These are phyloP conservation scores for Dinomys branickii DNA, from an alignment of 2,113 vertebrate species.

Conservation along the genomic window DNA sequence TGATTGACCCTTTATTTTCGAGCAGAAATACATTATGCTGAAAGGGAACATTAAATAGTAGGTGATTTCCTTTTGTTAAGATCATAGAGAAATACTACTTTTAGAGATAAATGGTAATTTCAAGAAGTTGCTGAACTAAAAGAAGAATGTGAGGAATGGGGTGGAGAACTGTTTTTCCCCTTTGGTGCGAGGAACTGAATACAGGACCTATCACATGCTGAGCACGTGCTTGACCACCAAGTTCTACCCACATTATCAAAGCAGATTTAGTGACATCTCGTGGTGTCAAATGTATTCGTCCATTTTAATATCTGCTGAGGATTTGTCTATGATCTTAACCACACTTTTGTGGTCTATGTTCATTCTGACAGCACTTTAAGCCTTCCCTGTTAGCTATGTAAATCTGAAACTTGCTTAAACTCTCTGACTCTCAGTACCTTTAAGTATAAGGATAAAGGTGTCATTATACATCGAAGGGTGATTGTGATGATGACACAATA, in stretches of 20 bases:
- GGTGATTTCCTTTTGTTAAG: slow-evolving; percentile 34
- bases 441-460: too few relatives aligned
- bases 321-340: neutral
- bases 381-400: neutral
- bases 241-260: neutral
- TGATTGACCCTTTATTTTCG: slow-evolving; percentile 71
- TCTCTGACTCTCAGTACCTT: neutral
- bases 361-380: neutral
- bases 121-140: neutral
- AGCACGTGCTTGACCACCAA: rapidly evolving
- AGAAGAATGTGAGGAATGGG: neutral
- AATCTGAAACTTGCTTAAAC: neutral
- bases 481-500: neutral
- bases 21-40: slow-evolving; percentile 57
- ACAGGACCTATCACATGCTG: neutral
- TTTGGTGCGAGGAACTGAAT: neutral
- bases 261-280: neutral
- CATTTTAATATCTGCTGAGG: neutral
- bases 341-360: neutral
- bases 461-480: neutral
- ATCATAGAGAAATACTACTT: neutral
- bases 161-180: neutral
- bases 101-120: neutral
- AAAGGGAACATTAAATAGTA: slow-evolving; percentile 56
- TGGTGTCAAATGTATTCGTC: neutral